A percentile compares a stretch with the other conserved stretches of the same genome.
These are phyloP conservation scores for Ophioninae sp. DNA, from an alignment of 2,888 invertebrate species.

Conservation along the genomic window DNA sequence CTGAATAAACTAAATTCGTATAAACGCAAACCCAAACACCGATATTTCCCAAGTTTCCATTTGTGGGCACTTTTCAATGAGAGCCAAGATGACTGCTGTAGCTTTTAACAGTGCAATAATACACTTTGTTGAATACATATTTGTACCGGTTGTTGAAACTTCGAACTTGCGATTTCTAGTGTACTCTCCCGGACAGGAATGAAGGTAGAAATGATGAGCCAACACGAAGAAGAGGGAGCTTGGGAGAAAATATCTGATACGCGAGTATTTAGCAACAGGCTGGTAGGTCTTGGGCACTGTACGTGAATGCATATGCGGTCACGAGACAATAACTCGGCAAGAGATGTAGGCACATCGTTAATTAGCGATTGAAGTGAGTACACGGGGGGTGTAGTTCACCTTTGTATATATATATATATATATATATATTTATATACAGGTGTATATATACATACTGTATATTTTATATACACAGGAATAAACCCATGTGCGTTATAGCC, in stretches of 20 bases:
- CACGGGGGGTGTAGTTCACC: background rate
- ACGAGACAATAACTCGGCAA: slow-evolving; percentile 74
- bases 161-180: background rate
- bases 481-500: background rate
- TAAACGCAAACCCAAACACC: too few species aligned
- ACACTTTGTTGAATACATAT: background rate
- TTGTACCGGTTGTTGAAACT: background rate
- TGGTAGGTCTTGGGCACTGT: slow-evolving; percentile 69
- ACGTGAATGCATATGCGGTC: slow-evolving; percentile 58
- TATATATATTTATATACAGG: slow-evolving; percentile 31
- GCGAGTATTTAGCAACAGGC: slow-evolving; percentile 63
- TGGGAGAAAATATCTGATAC: background rate
- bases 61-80: background rate
- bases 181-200: background rate
- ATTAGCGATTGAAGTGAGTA: slow-evolving; percentile 71
- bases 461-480: slow-evolving; percentile 41
- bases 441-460: too few species aligned
- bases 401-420: slow-evolving; percentile 55
- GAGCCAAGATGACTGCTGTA: background rate
- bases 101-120: background rate
- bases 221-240: slow-evolving; percentile 12
- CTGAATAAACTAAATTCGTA: too few species aligned
- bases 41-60: background rate
- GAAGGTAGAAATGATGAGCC: slow-evolving; percentile 3
- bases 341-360: slow-evolving; percentile 73